Evolutionary conservation across 2,797 vertebrate genomes (phyloP).

Genomic region (Cottoperca gobio): DNA sequence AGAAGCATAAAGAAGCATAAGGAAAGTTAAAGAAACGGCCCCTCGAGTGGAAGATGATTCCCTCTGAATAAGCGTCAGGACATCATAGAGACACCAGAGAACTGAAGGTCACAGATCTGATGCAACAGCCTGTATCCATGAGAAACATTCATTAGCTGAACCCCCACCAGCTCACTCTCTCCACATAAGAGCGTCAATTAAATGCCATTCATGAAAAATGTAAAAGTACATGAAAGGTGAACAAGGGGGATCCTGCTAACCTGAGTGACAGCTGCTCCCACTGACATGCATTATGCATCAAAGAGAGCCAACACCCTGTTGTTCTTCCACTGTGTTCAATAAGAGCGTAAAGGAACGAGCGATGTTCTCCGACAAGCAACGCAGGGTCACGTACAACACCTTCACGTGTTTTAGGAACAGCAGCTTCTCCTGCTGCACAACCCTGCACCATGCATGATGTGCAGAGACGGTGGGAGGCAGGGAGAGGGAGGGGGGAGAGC

Average conservation of each 20-base stretch:
- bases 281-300: slow-evolving; percentile 65
- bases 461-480: too few species aligned
- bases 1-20: too few species aligned
- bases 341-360: slow-evolving; percentile 18
- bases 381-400: slow-evolving; percentile 29
- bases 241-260: slow-evolving; percentile 36
- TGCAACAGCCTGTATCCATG: slow-evolving; percentile 27
- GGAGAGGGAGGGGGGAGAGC: too few species aligned
- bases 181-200: slow-evolving; percentile 41
- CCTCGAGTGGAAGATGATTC: slow-evolving; percentile 19
- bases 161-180: slow-evolving; percentile 3
- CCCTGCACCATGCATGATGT: too few species aligned
- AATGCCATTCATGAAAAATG: slow-evolving; percentile 61
- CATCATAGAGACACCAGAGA: slow-evolving; percentile 18
- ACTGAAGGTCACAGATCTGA: slow-evolving; percentile 57
- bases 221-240: slow-evolving; percentile 58
- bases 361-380: not conserved
- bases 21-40: not conserved
- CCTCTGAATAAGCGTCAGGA: slow-evolving; percentile 14
- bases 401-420: not conserved
- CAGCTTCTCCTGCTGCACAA: slow-evolving; percentile 2
- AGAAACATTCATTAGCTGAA: slow-evolving; percentile 43
- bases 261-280: slow-evolving; percentile 34
- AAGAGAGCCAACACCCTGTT: slow-evolving; percentile 25
- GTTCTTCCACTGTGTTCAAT: slow-evolving; percentile 23